Evolutionary conservation across 2,888 invertebrate genomes (phyloP).

Genomic region (Melanostoma scalare): DNA sequence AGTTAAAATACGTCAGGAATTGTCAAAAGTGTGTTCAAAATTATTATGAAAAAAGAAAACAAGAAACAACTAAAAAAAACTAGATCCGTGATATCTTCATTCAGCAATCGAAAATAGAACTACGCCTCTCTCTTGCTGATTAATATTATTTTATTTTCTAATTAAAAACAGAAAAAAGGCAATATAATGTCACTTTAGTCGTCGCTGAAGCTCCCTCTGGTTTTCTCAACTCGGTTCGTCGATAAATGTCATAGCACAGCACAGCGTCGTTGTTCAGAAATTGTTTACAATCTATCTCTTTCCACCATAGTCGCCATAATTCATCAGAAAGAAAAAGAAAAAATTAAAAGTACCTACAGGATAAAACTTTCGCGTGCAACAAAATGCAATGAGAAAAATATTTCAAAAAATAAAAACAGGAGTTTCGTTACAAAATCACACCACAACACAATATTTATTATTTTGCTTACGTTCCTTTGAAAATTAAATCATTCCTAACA

Average conservation of each 20-base stretch:
- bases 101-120: conserved; percentile 46
- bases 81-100: conserved; percentile 31
- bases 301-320: conserved; percentile 31
- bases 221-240: conserved; percentile 22
- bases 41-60: background rate
- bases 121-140: conserved; percentile 31
- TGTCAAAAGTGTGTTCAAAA: conserved; percentile 26
- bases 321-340: background rate
- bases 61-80: conserved; percentile 1
- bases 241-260: conserved; percentile 28
- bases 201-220: conserved; percentile 18
- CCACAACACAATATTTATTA: conserved; percentile 35
- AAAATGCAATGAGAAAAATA: background rate
- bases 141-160: conserved; percentile 21
- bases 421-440: background rate
- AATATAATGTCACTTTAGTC: conserved; percentile 39
- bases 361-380: conserved; percentile 4
- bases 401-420: no score
- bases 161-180: conserved; percentile 18
- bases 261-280: conserved; percentile 35
- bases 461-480: conserved; percentile 67
- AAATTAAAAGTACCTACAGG: conserved; percentile 7
- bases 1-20: conserved; percentile 3
- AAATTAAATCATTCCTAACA: conserved; percentile 64
- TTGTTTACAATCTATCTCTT: conserved; percentile 56